These are phyloP conservation scores for Anarsia innoxiella DNA, from an alignment of 2,888 invertebrate genomes.

Conservation along the genomic window DNA sequence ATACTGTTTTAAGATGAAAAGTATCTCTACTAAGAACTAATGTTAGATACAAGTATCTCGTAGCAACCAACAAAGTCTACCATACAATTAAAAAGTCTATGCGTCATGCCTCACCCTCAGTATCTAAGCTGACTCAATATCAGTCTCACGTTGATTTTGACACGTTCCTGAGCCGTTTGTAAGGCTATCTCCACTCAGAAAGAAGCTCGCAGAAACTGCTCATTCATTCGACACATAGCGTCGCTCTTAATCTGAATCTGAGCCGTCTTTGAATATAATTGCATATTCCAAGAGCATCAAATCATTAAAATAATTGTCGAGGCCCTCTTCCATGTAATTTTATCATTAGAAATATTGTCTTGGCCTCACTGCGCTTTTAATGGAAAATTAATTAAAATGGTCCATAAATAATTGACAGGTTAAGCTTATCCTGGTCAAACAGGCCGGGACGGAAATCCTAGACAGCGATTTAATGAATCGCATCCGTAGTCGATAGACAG, in stretches of 20 bases:
- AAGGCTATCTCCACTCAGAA: constrained; percentile 13
- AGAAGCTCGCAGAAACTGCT: constrained; percentile 28
- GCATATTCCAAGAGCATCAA: too few relatives aligned
- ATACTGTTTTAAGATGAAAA: too few relatives aligned
- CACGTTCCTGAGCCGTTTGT: constrained; percentile 12
- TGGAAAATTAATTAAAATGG: constrained; percentile 11
- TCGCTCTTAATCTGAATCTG: too few relatives aligned
- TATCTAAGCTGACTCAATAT: constrained; percentile 17
- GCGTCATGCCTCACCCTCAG: constrained; percentile 6
- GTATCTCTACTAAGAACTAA: too few relatives aligned
- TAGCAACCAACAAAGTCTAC: too few relatives aligned
- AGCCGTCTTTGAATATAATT: too few relatives aligned
- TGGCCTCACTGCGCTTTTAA: too few relatives aligned
- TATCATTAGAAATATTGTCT: too few relatives aligned
- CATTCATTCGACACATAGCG: constrained; percentile 22
- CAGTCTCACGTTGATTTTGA: constrained; percentile 13
- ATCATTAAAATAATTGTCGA: too few relatives aligned
- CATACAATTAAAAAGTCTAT: too few relatives aligned
- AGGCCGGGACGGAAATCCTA: constrained; percentile 66
- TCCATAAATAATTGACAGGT: constrained; percentile 27
- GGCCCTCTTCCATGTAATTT: too few relatives aligned
- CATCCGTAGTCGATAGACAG: constrained; percentile 47
- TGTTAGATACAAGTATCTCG: too few relatives aligned
- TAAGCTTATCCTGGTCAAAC: constrained; percentile 38
- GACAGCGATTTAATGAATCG: constrained; percentile 58